Evolutionary conservation across 2,888 invertebrate species (phyloP).

Genomic region (Orchesella flavescens): DNA sequence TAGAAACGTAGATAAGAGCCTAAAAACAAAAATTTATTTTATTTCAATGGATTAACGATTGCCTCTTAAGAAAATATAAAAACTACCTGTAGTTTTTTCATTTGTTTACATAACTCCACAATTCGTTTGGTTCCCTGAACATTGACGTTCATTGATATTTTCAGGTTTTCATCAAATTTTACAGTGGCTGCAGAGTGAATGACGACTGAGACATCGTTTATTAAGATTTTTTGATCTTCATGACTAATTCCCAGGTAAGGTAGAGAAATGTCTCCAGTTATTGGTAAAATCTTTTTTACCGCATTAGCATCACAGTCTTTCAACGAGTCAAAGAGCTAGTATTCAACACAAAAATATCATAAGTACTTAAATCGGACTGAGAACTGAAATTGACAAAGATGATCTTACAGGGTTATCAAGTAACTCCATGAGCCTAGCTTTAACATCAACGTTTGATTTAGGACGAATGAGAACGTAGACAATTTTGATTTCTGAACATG

Average conservation of each 20-base stretch:
- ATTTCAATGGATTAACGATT: no score
- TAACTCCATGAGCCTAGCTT: conserved; percentile 84
- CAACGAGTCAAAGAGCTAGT: conserved; percentile 84
- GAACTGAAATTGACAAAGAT: no score
- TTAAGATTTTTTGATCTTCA: conserved; percentile 83
- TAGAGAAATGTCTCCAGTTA: conserved; percentile 88
- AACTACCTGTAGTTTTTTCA: conserved; percentile 87
- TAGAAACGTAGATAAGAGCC: conserved; percentile 93
- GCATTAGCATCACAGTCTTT: conserved; percentile 81
- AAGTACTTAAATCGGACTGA: no score
- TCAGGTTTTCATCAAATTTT: conserved; percentile 96
- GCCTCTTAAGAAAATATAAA: background rate
- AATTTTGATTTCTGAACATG: conserved; percentile 84
- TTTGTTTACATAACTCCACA: conserved; percentile 89
- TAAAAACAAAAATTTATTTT: conserved; percentile 70
- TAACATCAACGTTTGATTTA: conserved; percentile 87
- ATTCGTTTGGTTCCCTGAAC: conserved; percentile 94
- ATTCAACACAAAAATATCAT: no score
- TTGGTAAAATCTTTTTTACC: conserved; percentile 81
- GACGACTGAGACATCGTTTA: conserved; percentile 86
- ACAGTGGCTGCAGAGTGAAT: conserved; percentile 99
- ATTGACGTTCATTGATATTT: conserved; percentile 95
- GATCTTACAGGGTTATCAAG: conserved; percentile 80
- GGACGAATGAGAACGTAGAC: conserved; percentile 90
- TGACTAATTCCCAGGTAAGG: conserved; percentile 87